Evolutionary conservation across 2,113 vertebrate species (phyloP).

Genomic region (Tyrannus savana): DNA sequence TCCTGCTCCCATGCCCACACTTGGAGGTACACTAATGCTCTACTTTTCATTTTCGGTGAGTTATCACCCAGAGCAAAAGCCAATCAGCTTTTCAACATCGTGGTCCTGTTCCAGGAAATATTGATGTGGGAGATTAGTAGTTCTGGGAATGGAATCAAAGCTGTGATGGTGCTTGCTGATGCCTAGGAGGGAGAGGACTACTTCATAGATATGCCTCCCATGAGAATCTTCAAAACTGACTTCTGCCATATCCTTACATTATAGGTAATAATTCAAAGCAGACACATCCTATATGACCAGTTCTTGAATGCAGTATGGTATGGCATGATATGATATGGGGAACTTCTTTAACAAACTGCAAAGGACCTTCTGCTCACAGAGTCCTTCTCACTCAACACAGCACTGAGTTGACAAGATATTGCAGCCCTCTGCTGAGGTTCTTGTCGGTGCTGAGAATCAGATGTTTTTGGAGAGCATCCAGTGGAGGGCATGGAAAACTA

Average conservation of each 20-base stretch:
- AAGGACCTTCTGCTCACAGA: not conserved
- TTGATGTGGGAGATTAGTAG: slow-evolving; percentile 42
- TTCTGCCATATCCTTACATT: not conserved
- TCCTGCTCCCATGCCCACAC: slow-evolving; percentile 14
- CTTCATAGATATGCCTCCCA: not conserved
- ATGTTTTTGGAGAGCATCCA: not conserved
- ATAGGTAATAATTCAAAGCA: not conserved
- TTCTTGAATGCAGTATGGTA: not conserved
- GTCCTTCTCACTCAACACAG: not conserved
- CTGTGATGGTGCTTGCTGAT: slow-evolving; percentile 5
- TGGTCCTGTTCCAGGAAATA: slow-evolving; percentile 76
- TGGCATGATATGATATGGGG: no score
- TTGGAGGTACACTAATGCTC: slow-evolving; percentile 11
- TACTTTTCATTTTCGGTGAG: slow-evolving; percentile 30
- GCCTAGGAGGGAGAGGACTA: not conserved
- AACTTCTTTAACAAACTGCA: not conserved
- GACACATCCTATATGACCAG: not conserved
- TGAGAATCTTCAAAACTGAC: not conserved
- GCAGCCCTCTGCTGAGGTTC: not conserved
- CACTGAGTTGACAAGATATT: not conserved
- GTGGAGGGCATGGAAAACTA: not conserved
- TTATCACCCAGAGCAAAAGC: slow-evolving; percentile 46
- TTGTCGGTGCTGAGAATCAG: not conserved
- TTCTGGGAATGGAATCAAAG: slow-evolving; percentile 75
- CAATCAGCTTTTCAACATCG: slow-evolving; percentile 56